Base-by-base conservation (phyloP, 2,888 invertebrate genomes). In the Drosophila picticornis region DNA sequence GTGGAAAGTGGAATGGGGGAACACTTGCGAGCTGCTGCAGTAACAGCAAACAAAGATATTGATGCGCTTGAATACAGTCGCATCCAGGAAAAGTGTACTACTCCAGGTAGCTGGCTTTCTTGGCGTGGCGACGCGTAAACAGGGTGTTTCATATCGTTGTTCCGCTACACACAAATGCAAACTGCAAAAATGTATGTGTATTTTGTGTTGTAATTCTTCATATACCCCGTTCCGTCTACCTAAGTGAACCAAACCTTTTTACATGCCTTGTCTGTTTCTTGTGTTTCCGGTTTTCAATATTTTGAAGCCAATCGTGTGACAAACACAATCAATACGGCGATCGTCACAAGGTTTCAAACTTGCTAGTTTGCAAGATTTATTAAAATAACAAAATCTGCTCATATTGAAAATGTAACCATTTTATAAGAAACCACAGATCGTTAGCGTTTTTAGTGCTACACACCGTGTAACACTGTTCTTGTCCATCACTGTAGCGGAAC, bases 1-100 rank as follows among this genome's bases (percentile, higher is more conserved):
- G 4, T 1, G 64, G 25, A 34, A 72, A 55, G 51, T 46, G 57
- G 52, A 11, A 27, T 40, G 57, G 13, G 38, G 34, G 58, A 64
- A 60, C 77, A 78, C 63, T 77, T 80, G 72, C 67, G 72, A 80
- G 65, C 66, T 66, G 77, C 64, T 38, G 48, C 34, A 51, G 51
- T 38, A 27, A 55, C 51, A 52, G 50, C 60, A 68, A 19, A 38
- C 11, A 69, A 61, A 25, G 58, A 51, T 53, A 73, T 46, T 53
- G 64, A 58, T 40, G 32, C 46, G 48, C 60, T 40, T 59, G 25
- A 55, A 78, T 72, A 80, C 77, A 79, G 81, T 77, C 62, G 56
- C 57, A 68, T 60, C 68, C 62, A 62, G 56, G 27, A 65, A 55
- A 80, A 68, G 13, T 68, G 62, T 64, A 25, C 16, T 56, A 72